These are phyloP conservation scores for Fukomys damarensis DNA, from an alignment of 2,113 vertebrate genomes.

Conservation along the genomic window DNA sequence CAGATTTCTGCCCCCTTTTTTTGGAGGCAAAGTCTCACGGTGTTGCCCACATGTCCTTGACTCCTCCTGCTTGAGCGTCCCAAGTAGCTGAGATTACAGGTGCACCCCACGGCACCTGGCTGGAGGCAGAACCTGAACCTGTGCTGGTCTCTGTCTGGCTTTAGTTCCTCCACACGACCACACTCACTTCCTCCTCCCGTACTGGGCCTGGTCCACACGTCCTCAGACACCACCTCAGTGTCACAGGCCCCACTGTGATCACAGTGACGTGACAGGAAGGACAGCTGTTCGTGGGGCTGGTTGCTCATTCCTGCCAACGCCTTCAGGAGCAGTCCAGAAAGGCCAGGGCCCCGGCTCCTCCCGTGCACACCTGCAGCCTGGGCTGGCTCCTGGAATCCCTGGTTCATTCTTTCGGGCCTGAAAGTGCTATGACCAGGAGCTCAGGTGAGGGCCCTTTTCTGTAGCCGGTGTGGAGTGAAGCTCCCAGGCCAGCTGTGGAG, in stretches of 20 bases:
- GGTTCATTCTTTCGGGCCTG: neutral
- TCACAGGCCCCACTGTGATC: neutral
- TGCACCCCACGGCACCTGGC: neutral
- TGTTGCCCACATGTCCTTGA: too few relatives aligned
- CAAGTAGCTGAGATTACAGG: neutral
- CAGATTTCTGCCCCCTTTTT: too few relatives aligned
- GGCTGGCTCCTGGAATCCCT: neutral
- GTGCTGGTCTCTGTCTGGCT: neutral
- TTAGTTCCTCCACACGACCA: neutral
- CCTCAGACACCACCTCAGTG: neutral
- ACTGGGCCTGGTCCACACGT: neutral
- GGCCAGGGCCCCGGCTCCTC: neutral
- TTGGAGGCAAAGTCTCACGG: neutral
- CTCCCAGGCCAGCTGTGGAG: too few relatives aligned
- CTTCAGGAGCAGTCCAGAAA: neutral
- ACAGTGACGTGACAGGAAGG: neutral
- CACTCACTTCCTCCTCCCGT: too few relatives aligned
- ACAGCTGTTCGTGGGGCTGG: accelerated
- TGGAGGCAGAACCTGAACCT: neutral
- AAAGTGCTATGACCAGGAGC: neutral
- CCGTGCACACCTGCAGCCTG: neutral
- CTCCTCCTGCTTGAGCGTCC: neutral
- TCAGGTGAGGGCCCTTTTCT: neutral
- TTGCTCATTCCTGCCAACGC: neutral
- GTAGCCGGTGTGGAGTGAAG: accelerated